A percentile compares a stretch with the other conserved stretches of the same genome.
Conservation (phyloP, 2,113 vertebrate genomes). For the Alectura lathami region DNA sequence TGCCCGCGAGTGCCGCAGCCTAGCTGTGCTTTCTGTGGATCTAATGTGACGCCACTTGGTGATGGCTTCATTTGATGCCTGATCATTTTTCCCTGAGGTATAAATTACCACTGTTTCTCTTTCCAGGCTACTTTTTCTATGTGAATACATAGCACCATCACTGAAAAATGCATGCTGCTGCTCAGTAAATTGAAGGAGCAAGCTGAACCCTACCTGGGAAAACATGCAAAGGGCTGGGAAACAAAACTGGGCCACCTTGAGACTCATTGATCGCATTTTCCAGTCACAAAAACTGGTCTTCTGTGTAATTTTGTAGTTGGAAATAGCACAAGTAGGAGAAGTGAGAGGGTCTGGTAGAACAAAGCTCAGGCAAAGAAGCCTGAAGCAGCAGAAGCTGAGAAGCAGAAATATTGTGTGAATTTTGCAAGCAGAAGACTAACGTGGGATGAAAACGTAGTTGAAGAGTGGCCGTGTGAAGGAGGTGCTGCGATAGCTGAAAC, state of each 20-base stretch:
- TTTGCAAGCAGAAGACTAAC: background rate
- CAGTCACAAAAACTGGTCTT: background rate
- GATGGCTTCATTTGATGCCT: background rate
- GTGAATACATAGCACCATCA: background rate
- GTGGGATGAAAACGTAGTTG: background rate
- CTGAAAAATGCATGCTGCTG: background rate
- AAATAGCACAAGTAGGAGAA: background rate
- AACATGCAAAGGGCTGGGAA: background rate
- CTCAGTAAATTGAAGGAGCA: background rate
- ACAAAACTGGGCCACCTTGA: background rate
- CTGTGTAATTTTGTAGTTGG: background rate
- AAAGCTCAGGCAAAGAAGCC: background rate
- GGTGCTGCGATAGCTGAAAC: background rate
- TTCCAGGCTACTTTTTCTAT: background rate
- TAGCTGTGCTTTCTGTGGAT: background rate
- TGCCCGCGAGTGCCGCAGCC: background rate
- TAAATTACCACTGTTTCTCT: background rate
- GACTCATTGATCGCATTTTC: background rate
- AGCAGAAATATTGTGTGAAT: background rate
- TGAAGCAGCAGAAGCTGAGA: background rate
- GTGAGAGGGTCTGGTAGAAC: background rate
- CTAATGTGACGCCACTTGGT: background rate
- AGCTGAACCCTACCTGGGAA: background rate
- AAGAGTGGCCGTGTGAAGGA: background rate
- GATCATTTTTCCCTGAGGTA: background rate